Base-by-base conservation (phyloP, 2,797 vertebrate species). In the Champsocephalus esox region DNA sequence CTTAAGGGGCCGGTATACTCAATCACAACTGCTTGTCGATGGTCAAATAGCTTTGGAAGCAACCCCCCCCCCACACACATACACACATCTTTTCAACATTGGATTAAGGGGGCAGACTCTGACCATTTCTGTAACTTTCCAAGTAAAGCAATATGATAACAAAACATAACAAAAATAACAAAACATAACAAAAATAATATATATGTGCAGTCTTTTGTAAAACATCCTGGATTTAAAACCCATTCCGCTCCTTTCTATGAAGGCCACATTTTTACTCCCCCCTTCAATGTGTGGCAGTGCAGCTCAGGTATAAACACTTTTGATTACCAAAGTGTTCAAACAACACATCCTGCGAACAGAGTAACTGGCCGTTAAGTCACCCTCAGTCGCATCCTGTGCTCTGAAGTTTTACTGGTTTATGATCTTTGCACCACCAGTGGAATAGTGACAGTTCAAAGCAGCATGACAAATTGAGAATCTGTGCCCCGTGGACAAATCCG, bases 321-420 rank as follows among this genome's bases (percentile, higher is more conserved):
- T 56, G 6, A 41, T 58, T 58, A 21, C 16, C 1, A 12, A 12
- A 6, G 1, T 14, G 12, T 52, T 59, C 7, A 0, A 16, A 55
- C 32, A 34, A n/a, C 19, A 41, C 8, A 3, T 62, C 13, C 21
- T 8, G 16, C 21, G 17, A 66, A 45, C 12, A 7, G 46, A 19
- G 6, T 3, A 56, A 54, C 21, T 5, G 19, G 28, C 24, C 52
- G 24, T 54, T 67, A 91, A 93, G 90, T 92, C 89, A 90, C 82
- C 83, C 85, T 91, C 65, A 66, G 87, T 87, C 65, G 77, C 84
- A 92, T 92, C 93, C 92, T 94, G 93, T 90, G 86, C 92, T 93
- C 89, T 93, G 86, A 94, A 93, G 93, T 94, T 93, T 93, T 93
- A 89, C 90, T 92, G 91, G 87, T 94, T 94, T 94, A 93, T 94